Conservation (phyloP, 2,797 vertebrate species). For the Acridotheres tristis region DNA sequence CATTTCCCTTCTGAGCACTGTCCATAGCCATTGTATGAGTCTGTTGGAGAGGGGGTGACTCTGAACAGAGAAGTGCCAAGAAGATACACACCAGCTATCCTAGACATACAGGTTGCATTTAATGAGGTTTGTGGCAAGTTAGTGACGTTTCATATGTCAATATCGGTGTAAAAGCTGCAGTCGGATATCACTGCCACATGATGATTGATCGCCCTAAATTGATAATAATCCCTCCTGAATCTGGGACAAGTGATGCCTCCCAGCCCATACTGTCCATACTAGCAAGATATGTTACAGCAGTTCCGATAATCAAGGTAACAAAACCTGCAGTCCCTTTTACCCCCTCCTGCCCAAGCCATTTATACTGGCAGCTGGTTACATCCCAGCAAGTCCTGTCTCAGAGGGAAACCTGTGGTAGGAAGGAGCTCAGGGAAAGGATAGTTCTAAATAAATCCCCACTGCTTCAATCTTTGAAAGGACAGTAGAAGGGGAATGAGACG, state of each 20-base stretch:
- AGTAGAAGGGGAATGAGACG: neutral
- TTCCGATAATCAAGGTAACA: neutral
- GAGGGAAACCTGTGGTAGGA: neutral
- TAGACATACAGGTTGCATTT: neutral
- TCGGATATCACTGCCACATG: neutral
- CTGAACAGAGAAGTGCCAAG: neutral
- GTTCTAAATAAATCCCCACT: neutral
- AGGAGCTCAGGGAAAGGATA: neutral
- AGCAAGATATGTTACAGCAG: neutral
- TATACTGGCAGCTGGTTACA: neutral
- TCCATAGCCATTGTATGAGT: fast-evolving
- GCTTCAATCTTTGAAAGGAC: neutral
- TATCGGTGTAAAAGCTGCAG: neutral
- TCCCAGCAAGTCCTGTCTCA: fast-evolving
- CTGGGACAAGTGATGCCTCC: neutral
- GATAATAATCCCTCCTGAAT: neutral
- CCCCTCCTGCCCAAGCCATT: neutral
- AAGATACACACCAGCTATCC: neutral
- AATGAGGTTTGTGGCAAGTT: neutral
- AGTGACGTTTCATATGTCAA: neutral
- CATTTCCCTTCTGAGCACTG: neutral
- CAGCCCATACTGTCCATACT: neutral
- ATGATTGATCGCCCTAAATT: neutral
- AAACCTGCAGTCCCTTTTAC: neutral
- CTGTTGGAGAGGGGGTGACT: neutral